Percentiles rank a stretch among this genome's conserved stretches.
These are phyloP conservation scores for Archivesica marissinica DNA, from an alignment of 1,140 invertebrate genomes.

Conservation along the genomic window DNA sequence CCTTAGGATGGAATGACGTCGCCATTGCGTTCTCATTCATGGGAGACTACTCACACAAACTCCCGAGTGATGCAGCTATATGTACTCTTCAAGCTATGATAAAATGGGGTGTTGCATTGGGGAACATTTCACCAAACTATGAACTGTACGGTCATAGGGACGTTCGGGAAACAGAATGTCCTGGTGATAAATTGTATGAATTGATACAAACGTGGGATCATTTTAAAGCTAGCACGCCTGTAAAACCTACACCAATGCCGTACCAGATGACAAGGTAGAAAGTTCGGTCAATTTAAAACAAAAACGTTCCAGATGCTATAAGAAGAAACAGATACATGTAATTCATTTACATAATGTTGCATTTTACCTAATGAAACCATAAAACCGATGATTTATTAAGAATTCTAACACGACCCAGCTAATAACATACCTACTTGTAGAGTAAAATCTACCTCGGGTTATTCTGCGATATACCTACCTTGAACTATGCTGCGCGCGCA, in stretches of 20 bases:
- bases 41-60: constrained; percentile 83
- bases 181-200: constrained; percentile 83
- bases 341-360: no score
- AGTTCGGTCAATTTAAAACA: no score
- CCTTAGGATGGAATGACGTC: constrained; percentile 62
- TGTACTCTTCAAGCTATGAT: constrained; percentile 69
- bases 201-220: constrained; percentile 85
- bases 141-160: constrained; percentile 73
- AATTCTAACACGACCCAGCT: no score
- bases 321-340: no score
- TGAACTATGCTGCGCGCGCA: no score
- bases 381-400: no score
- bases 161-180: constrained; percentile 68
- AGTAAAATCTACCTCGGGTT: no score
- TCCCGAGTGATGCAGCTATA: constrained; percentile 68
- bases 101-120: constrained; percentile 64
- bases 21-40: constrained; percentile 90
- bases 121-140: constrained; percentile 67
- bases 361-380: no score
- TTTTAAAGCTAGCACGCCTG: constrained; percentile 62
- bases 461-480: no score
- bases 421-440: no score
- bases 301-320: no score
- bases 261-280: no score
- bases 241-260: constrained; percentile 49